Evolutionary conservation across 2,888 invertebrate genomes (phyloP), one percentile per base, ranked within the genome.

Genomic region (Drosophila kokeensis): DNA sequence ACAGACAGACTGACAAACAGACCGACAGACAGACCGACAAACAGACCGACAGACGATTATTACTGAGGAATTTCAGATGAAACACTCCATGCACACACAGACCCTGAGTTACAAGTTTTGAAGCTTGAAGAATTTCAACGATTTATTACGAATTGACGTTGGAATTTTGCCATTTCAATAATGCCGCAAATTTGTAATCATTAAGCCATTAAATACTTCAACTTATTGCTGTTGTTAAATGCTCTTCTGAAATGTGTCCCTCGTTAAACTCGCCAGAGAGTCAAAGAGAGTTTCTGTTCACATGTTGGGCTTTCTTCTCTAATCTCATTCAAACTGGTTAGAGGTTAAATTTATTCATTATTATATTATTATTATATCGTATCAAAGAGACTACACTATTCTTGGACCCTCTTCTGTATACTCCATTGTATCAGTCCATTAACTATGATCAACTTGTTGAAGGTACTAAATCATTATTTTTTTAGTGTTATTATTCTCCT

Each of bases 121-220:
- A 7, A 4, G 36, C 54, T 18, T 34, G 6, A 36, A 36, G 54
- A 54, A 54, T 54, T 27, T n/a, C n/a, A 38, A 38, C 18, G n/a
- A 55, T 55, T 55, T 55, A 27, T 36, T 24, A n/a, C n/a, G n/a
- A 38, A 36, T 24, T 53, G 15, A 8, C 38, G 7, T 36, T 55
- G 38, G 13, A 55, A 55, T 55, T 38, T 54, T 21, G 34, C 18
- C 21, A 52, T 32, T 52, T 32, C n/a, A 21, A 21, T 32, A 36
- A 50, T 50, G 27, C n/a, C 50, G 30, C 49, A 18, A 49, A 27
- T 27, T 40, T 13, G 4, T 13, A 21, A 29, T 29, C 29, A 15
- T 38, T 15, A 24, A 24, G 15, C 21, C 8, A 21, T 24, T 15
- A 45, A 45, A 15, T 24, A 45, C 45, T 45, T 45, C 13, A 21